Base-by-base conservation (phyloP, 2,797 vertebrate genomes). In the Parotocinclus haroldoi region DNA sequence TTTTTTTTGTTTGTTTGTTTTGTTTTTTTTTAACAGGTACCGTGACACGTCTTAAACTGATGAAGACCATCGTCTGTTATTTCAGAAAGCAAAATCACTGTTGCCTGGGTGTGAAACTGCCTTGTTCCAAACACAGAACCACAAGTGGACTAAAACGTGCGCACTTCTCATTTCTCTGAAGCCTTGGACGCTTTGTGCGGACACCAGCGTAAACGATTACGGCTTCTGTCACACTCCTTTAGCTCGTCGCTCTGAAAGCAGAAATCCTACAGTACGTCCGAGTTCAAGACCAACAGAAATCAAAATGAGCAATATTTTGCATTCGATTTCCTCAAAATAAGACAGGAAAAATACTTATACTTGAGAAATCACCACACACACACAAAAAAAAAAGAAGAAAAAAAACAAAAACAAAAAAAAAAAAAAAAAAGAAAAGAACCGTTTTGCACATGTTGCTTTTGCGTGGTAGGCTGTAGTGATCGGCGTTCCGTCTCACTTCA, bases 391-490 rank as follows among this genome's bases (percentile, higher is more conserved):
- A n/a, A n/a, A n/a, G n/a, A n/a, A n/a, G n/a, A n/a, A n/a, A n/a
- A n/a, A n/a, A n/a, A n/a, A n/a, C n/a, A n/a, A n/a, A n/a, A n/a
- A n/a, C n/a, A n/a, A n/a, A n/a, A n/a, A n/a, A n/a, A n/a, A n/a
- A n/a, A n/a, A n/a, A n/a, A n/a, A n/a, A n/a, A n/a, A n/a, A n/a
- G n/a, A n/a, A n/a, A n/a, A n/a, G n/a, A n/a, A n/a, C n/a, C 14
- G 76, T 81, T 88, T 93, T 95, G 95, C 94, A 96, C 91, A 90
- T 92, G 81, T 72, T 84, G 81, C 77, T 82, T 83, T 80, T 66
- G 70, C 72, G 49, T 39, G 78, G 71, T 79, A 75, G 76, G 77
- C 76, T 36, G 38, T 39, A 50, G 11, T 1, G 9, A 49, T 6
- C 27, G 63, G 53, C 50, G 53, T 64, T 53, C 14, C 13, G n/a